These are phyloP conservation scores for Zygothrica quintamaculata DNA, from an alignment of 2,888 invertebrate species.

Conservation along the genomic window DNA sequence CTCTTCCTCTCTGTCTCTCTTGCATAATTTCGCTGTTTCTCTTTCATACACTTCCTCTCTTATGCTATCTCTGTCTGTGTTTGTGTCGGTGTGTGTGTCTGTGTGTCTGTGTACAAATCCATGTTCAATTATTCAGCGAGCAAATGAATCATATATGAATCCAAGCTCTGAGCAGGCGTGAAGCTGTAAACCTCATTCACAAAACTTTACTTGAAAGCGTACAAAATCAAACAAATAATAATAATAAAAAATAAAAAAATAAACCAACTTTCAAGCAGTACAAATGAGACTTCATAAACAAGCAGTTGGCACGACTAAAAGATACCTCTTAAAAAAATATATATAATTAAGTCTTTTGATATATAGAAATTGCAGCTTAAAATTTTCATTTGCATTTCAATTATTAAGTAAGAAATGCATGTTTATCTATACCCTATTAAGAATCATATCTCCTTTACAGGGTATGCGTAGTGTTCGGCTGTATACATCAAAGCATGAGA, in stretches of 20 bases:
- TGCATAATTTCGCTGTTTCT: too few relatives aligned
- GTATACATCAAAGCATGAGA: constrained; percentile 7
- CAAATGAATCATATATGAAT: constrained; percentile 62
- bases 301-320: constrained; percentile 4
- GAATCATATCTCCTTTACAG: too few relatives aligned
- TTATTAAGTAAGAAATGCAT: too few relatives aligned
- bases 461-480: constrained; percentile 30
- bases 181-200: constrained; percentile 69
- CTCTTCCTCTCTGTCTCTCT: constrained; percentile 24
- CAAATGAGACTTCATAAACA: constrained; percentile 3
- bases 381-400: too few relatives aligned
- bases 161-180: constrained; percentile 61
- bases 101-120: constrained; percentile 5
- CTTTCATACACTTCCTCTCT: constrained; percentile 1
- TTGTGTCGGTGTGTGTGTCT: neutral
- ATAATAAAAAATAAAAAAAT: constrained; percentile 38
- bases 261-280: constrained; percentile 37
- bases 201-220: constrained; percentile 46
- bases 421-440: too few relatives aligned
- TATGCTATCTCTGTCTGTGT: too few relatives aligned
- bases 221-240: too few relatives aligned
- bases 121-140: constrained; percentile 68
- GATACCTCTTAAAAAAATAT: neutral
- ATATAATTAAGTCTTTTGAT: too few relatives aligned
- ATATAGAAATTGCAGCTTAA: too few relatives aligned